Conservation (phyloP, 2,888 invertebrate genomes). For the Panopea generosa region DNA sequence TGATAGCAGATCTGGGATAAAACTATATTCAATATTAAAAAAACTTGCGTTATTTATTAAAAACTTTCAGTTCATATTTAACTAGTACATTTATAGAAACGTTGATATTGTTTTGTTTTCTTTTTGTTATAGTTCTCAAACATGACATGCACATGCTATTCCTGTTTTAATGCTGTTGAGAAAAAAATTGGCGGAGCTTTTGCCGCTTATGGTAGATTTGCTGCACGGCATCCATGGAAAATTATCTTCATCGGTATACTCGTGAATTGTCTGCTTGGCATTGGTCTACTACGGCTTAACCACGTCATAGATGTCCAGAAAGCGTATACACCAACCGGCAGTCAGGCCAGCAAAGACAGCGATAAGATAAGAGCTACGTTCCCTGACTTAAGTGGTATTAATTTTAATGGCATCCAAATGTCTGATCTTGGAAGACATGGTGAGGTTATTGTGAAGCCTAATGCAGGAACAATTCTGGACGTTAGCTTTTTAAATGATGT, state of each 20-base stretch:
- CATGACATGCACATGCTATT: too few relatives aligned
- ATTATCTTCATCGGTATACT: constrained; percentile 31
- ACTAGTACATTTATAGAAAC: too few relatives aligned
- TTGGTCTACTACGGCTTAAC: constrained; percentile 65
- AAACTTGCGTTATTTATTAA: too few relatives aligned
- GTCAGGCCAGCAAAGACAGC: constrained; percentile 69
- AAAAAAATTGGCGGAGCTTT: constrained; percentile 45
- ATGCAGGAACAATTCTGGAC: constrained; percentile 39
- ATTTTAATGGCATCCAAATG: constrained; percentile 48
- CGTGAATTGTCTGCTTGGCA: constrained; percentile 56
- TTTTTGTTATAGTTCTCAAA: too few relatives aligned
- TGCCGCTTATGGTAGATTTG: constrained; percentile 35
- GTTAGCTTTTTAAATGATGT: constrained; percentile 37
- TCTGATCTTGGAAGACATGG: constrained; percentile 37
- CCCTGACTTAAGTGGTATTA: constrained; percentile 55
- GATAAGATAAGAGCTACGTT: constrained; percentile 45
- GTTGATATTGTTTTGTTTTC: too few relatives aligned
- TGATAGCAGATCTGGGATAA: too few relatives aligned
- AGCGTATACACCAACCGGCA: constrained; percentile 72
- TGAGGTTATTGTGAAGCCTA: constrained; percentile 48
- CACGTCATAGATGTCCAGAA: constrained; percentile 66
- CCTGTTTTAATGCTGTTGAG: constrained; percentile 35
- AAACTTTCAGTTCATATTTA: too few relatives aligned
- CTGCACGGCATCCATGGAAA: constrained; percentile 51
- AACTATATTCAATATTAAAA: too few relatives aligned